phyloP scores from a whole-genome alignment of 2,113 vertebrate genomes.

The Oreotrochilus melanogaster region DNA sequence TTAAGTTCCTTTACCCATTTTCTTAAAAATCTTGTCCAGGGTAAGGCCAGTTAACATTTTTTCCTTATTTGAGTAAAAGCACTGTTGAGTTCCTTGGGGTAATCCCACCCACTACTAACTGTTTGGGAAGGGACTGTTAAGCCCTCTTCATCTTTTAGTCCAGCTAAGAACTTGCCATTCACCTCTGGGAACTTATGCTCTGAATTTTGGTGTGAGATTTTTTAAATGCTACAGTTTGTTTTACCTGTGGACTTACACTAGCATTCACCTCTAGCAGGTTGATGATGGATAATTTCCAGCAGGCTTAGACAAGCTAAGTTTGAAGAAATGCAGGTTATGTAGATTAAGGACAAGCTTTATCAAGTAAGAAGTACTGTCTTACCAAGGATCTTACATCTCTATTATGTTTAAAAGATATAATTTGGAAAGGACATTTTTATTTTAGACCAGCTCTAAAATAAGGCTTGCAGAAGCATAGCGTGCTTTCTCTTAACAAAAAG shows the following conservation, averaged over 20 bases:
- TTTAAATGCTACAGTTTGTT: neutral
- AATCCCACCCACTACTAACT: neutral
- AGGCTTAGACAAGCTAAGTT: neutral
- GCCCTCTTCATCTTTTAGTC: neutral
- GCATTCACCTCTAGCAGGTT: neutral
- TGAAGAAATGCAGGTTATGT: neutral
- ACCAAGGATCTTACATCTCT: neutral
- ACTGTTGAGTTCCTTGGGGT: neutral
- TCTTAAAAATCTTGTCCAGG: neutral
- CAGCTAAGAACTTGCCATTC: neutral
- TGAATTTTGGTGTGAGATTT: fast-evolving
- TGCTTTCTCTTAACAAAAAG: neutral
- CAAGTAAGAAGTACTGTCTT: neutral
- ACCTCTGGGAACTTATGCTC: neutral
- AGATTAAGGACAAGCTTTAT: neutral
- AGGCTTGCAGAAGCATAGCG: neutral
- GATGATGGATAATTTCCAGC: neutral
- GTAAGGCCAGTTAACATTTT: neutral
- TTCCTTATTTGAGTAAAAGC: neutral
- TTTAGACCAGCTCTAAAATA: slow-evolving; percentile 42
- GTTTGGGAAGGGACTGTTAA: neutral
- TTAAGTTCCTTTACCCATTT: neutral
- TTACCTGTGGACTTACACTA: neutral
- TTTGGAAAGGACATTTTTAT: neutral
- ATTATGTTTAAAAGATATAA: neutral